These are phyloP conservation scores for Fukomys damarensis DNA, from an alignment of 2,113 vertebrate genomes.

Conservation along the genomic window DNA sequence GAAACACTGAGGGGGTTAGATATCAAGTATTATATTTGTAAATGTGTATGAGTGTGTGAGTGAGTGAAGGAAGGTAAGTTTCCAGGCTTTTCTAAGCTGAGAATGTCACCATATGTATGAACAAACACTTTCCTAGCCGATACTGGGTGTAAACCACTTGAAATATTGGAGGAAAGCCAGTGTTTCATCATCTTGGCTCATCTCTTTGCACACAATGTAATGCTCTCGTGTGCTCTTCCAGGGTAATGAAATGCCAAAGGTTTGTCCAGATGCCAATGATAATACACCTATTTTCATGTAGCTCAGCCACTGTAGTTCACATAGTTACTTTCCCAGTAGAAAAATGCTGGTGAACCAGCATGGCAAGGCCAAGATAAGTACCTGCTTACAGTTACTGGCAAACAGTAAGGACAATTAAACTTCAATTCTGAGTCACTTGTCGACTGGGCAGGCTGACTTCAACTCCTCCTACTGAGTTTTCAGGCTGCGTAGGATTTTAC, in stretches of 20 bases:
- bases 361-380: conserved; percentile 68
- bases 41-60: not conserved
- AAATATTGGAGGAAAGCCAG: conserved; percentile 83
- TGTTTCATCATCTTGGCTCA: conserved; percentile 82
- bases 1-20: not conserved
- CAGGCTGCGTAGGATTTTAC: conserved; percentile 60
- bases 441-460: conserved; percentile 37
- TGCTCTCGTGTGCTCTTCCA: conserved; percentile 73
- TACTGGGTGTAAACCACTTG: conserved; percentile 84
- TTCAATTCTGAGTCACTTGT: conserved; percentile 60
- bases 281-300: conserved; percentile 80
- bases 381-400: conserved; percentile 77
- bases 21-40: not conserved
- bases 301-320: conserved; percentile 75
- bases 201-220: conserved; percentile 73
- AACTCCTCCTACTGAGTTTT: conserved; percentile 4
- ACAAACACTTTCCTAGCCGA: conserved; percentile 70
- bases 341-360: conserved; percentile 84
- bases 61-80: conserved; percentile 56
- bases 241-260: conserved; percentile 81
- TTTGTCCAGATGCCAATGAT: conserved; percentile 84
- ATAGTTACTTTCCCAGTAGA: conserved; percentile 82
- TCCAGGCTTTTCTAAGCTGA: conserved; percentile 81
- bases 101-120: conserved; percentile 82
- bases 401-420: conserved; percentile 75